Base-by-base conservation (phyloP, 2,113 vertebrate genomes). In the Rhinogobius similis region DNA sequence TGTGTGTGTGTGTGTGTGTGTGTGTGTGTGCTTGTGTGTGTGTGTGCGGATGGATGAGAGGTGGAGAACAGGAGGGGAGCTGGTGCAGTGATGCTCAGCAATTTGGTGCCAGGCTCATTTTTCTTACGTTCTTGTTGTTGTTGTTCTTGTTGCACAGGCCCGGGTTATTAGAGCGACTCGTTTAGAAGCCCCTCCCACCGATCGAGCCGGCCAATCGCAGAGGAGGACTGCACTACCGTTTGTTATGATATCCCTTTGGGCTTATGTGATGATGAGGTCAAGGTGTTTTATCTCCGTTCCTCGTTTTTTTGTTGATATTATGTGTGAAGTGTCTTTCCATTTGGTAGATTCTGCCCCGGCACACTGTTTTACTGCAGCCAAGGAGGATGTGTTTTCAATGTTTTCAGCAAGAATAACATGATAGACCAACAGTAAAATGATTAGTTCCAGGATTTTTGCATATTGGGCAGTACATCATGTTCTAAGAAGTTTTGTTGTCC, bases 21-120 rank as follows among this genome's bases (percentile, higher is more conserved):
- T 32, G 41, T 27, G 72, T 43, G 23, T 18, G 62, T 26, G 29
- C 6, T 2, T 32, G 29, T 32, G 29, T 32, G 29, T 68, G 65
- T 43, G 79, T 0, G 46, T 77, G 24, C 11, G 78, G 69, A 81
- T 73, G 77, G 82, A 83, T 82, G 79, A 73, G 78, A 71, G 70
- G 70, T 63, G 73, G 79, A 73, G 78, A 76, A 78, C 43, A 56
- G 16, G 76, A 76, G 81, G 64, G 56, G 68, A 55, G 73, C 70
- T 67, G 20, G 78, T 29, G 81, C 73, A 76, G 61, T 41, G 78
- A 84, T 62, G 84, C 84, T 83, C 79, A 69, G 87, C 88, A 88
- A 63, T 87, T 87, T 82, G 76, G 66, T 77, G 69, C 83, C 76
- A 78, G 72, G 77, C 77, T 90, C 72, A 83, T 91, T 89, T 88